Evolutionary conservation across 2,797 vertebrate genomes (phyloP).

Genomic region (Protonibea diacanthus): DNA sequence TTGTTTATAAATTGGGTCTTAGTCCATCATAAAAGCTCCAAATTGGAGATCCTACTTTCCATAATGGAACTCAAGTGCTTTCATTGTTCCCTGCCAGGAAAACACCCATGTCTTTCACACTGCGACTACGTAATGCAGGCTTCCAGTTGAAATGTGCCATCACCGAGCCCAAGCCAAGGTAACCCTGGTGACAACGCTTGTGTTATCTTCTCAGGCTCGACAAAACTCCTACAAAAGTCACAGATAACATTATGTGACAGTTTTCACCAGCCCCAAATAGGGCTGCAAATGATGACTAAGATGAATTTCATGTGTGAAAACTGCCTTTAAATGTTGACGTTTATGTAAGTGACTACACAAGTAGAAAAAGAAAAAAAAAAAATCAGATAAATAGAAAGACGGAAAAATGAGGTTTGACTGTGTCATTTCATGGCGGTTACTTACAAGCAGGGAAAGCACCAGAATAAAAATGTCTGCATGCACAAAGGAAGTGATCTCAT

Average conservation of each 20-base stretch:
- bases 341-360: not conserved
- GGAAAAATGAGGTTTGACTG: constrained; percentile 2
- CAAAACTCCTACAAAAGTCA: constrained; percentile 23
- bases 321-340: not conserved
- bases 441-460: not conserved
- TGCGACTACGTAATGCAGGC: not conserved
- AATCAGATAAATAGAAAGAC: not conserved
- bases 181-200: constrained; percentile 13
- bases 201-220: constrained; percentile 6
- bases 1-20: not conserved
- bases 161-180: not conserved
- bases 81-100: not conserved
- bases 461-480: not conserved
- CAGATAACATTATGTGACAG: not conserved
- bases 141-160: constrained; percentile 24
- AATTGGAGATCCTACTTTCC: not conserved
- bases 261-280: constrained; percentile 12
- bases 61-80: not conserved
- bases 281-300: not conserved
- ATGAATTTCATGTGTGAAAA: constrained; percentile 2
- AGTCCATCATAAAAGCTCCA: not conserved
- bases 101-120: not conserved
- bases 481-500: constrained; percentile 30
- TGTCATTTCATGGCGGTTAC: not conserved
- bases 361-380: not conserved